A percentile compares a stretch with the other conserved stretches of the same genome.
phyloP scores from a whole-genome alignment of 2,113 vertebrate species.

The Oryzias woworae region DNA sequence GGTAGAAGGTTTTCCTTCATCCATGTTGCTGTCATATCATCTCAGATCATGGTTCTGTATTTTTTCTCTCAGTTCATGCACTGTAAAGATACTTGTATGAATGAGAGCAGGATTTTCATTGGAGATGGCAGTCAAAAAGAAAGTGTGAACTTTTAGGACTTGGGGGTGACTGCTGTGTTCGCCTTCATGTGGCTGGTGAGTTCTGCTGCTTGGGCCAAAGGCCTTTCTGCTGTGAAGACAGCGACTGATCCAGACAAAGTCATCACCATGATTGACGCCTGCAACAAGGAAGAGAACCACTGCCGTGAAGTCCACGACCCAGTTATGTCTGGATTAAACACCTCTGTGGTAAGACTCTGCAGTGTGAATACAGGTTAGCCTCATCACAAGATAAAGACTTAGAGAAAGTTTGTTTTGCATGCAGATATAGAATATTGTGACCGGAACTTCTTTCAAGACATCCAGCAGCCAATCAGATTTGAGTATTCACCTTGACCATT shows the following conservation, averaged over 20 bases:
- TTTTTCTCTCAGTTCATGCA: too few relatives aligned
- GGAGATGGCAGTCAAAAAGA: neutral
- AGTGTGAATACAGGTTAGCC: too few relatives aligned
- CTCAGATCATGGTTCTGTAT: too few relatives aligned
- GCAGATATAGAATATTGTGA: too few relatives aligned
- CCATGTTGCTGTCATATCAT: too few relatives aligned
- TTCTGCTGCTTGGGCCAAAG: conserved; percentile 88
- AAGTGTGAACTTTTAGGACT: conserved; percentile 53
- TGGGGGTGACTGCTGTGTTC: conserved; percentile 82
- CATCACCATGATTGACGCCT: conserved; percentile 74
- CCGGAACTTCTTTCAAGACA: too few relatives aligned
- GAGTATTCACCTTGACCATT: too few relatives aligned
- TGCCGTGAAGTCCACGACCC: conserved; percentile 84
- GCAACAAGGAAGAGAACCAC: conserved; percentile 50
- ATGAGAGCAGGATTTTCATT: neutral
- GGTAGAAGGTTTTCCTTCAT: neutral
- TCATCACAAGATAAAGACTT: too few relatives aligned
- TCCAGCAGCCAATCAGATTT: too few relatives aligned
- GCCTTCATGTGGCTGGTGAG: conserved; percentile 91
- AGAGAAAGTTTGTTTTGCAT: too few relatives aligned
- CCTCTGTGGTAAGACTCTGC: conserved; percentile 83
- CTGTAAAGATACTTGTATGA: neutral
- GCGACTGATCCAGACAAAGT: conserved; percentile 83
- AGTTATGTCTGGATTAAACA: conserved; percentile 88
- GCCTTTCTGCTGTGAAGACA: conserved; percentile 84